Evolutionary conservation across 2,113 vertebrate species (phyloP), one percentile per base, ranked within the genome.

Genomic region (Nothobranchius furzeri): DNA sequence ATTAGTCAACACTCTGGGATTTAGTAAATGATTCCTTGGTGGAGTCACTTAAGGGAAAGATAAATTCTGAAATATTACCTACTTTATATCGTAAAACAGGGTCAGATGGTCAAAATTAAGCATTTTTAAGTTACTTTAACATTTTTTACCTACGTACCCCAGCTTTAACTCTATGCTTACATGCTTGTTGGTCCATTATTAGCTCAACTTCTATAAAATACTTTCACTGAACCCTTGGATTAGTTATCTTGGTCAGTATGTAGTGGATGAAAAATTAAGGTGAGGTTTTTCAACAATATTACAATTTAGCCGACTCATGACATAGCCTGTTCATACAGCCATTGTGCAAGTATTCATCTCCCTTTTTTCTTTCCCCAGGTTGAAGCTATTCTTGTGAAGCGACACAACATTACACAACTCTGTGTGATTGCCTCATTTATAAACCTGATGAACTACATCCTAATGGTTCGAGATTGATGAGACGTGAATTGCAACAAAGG

Each of bases 361-460:
- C 37, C 9, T 56, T 30, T 68, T 76, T 75, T n/a, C 66, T 68
- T 57, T 54, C 17, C 47, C 30, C 70, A 87, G 85, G 79, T 73
- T 7, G n/a, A n/a, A 60, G 10, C 56, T 15, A 0, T 30, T 70
- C 45, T 37, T 17, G 9, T 68, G 58, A 50, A 50, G 60, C 61
- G 9, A 68, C 30, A 54, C 60, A 51, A 64, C 43, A 45, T 45
- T 57, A 20, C 7, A 9, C 3, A 2, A 40, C 2, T 11, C 46
- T 40, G 12, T 20, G 20, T 70, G 37, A 40, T 57, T 49, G 9
- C 15, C 14, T 65, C 56, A 24, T 40, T 17, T 45, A 25, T 71
- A 60, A 58, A 48, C 48, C 70, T 71, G 64, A 64, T 76, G 51
- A 88, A 66, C 47, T 72, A 7, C 24, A 8, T 13, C 40, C 63